phyloP scores from a whole-genome alignment of 1,140 invertebrate species.

The Hyposmocoma kahamanoa region DNA sequence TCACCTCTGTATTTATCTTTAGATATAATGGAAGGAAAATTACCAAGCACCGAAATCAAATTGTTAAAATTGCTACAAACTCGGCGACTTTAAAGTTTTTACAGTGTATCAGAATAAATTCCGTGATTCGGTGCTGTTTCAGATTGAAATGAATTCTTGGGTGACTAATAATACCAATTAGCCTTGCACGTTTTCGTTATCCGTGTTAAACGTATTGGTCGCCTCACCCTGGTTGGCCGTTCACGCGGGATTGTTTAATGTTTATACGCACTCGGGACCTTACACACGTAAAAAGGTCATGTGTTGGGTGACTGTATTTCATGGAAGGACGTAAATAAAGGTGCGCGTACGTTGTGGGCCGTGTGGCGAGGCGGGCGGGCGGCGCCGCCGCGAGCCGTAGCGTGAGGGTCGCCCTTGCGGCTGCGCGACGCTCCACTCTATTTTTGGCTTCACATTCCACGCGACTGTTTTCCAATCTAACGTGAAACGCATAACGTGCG shows the following conservation, averaged over 20 bases:
- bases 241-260: conserved; percentile 33
- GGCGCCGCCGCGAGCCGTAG: conserved; percentile 28
- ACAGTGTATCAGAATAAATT: too few relatives aligned
- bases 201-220: neutral
- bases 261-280: conserved; percentile 28
- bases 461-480: conserved; percentile 69
- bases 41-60: too few relatives aligned
- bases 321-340: conserved; percentile 61
- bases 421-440: conserved; percentile 65
- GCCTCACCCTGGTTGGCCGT: conserved; percentile 30
- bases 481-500: conserved; percentile 64
- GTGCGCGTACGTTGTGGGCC: conserved; percentile 36
- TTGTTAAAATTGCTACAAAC: too few relatives aligned
- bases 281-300: conserved; percentile 40
- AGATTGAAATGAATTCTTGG: too few relatives aligned
- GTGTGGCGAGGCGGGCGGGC: conserved; percentile 16
- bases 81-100: too few relatives aligned
- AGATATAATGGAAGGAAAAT: too few relatives aligned
- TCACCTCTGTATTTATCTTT: too few relatives aligned
- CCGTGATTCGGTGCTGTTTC: too few relatives aligned
- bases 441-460: conserved; percentile 70
- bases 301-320: conserved; percentile 36
- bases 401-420: conserved; percentile 61
- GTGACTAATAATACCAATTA: neutral
- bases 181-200: neutral